These are phyloP conservation scores for Esox masquinongy DNA, from an alignment of 2,797 vertebrate genomes.

Conservation along the genomic window DNA sequence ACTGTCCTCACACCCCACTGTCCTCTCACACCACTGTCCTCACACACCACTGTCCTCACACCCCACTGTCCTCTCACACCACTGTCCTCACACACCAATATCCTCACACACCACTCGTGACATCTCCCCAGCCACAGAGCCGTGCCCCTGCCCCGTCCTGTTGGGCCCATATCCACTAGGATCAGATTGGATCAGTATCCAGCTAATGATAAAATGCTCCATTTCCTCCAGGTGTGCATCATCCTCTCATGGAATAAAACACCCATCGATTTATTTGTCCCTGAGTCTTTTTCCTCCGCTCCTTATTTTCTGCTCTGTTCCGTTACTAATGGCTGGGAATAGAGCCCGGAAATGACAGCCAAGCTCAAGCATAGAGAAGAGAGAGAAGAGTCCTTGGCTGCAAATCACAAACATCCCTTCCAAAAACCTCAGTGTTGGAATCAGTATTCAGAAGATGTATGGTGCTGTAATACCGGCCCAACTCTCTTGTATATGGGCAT, in stretches of 20 bases:
- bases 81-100: conserved; percentile 1
- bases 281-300: conserved; percentile 4
- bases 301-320: conserved; percentile 11
- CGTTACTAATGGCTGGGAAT: neutral
- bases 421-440: conserved; percentile 42
- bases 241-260: conserved; percentile 4
- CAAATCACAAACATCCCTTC: conserved; percentile 20
- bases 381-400: conserved; percentile 23
- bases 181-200: conserved; percentile 14
- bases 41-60: neutral
- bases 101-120: neutral
- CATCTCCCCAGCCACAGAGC: neutral
- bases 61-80: neutral
- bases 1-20: neutral
- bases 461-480: conserved; percentile 25
- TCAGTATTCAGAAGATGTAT: conserved; percentile 29
- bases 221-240: conserved; percentile 13
- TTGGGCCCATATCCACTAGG: neutral
- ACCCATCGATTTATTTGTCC: conserved; percentile 21
- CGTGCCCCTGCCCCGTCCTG: conserved; percentile 1
- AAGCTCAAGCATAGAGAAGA: neutral
- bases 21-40: neutral
- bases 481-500: neutral
- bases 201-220: conserved; percentile 20
- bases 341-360: neutral